These are phyloP conservation scores for Maconellicoccus hirsutus DNA, from an alignment of 1,140 invertebrate genomes.

Conservation along the genomic window DNA sequence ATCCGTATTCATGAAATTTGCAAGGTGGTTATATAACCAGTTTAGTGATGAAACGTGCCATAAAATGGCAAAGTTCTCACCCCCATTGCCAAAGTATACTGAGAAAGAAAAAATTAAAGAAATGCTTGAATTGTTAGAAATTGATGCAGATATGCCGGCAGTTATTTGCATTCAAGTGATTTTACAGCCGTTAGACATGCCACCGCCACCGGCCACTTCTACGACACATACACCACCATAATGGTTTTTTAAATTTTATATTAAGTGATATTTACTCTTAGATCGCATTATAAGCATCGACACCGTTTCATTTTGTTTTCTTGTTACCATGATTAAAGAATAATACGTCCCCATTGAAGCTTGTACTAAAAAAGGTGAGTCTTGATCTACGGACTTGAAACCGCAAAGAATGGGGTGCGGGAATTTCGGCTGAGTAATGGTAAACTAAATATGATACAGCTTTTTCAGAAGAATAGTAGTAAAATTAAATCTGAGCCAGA, in stretches of 20 bases:
- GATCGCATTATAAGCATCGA: no score
- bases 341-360: slow-evolving; percentile 16
- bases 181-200: not conserved
- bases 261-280: no score
- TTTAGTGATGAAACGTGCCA: slow-evolving; percentile 12
- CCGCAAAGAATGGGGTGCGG: slow-evolving; percentile 4
- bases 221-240: no score
- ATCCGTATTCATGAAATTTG: slow-evolving; percentile 13
- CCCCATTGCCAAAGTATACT: not conserved
- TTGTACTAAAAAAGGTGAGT: slow-evolving; percentile 11
- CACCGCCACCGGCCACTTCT: not conserved
- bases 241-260: no score
- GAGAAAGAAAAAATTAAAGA: not conserved
- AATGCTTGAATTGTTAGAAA: slow-evolving; percentile 5
- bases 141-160: not conserved
- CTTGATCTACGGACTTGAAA: not conserved
- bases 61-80: slow-evolving; percentile 16
- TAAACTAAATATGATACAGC: slow-evolving; percentile 18
- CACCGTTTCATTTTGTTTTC: no score
- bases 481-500: no score
- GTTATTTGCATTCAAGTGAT: not conserved
- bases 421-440: slow-evolving; percentile 12
- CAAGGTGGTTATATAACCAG: not conserved
- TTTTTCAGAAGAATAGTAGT: no score
- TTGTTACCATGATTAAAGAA: no score